phyloP scores from a whole-genome alignment of 2,888 invertebrate species.

The Apomyelois bistriatella region DNA sequence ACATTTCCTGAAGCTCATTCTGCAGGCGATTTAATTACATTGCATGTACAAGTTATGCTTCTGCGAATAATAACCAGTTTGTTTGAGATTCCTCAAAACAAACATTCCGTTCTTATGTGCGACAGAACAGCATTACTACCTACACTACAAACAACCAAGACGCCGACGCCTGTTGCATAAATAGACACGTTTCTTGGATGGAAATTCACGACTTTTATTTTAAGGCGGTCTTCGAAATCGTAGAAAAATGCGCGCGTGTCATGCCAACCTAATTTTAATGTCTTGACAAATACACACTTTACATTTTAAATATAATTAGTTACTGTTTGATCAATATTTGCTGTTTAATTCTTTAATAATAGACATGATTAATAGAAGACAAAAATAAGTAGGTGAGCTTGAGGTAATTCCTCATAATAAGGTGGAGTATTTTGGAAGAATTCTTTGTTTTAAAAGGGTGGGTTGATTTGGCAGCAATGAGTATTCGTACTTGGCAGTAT shows the following conservation, averaged over 20 bases:
- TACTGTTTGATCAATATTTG: not conserved
- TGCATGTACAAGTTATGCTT: constrained; percentile 50
- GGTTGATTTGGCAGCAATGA: constrained; percentile 3
- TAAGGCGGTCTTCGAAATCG: constrained; percentile 42
- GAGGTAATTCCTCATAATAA: not conserved
- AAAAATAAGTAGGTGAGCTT: not conserved
- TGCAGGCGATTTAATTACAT: constrained; percentile 40
- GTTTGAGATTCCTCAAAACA: constrained; percentile 72
- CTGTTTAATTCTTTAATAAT: not conserved
- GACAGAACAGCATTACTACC: constrained; percentile 61
- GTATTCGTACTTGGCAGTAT: not conserved
- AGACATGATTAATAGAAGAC: not conserved
- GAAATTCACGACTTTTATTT: constrained; percentile 63
- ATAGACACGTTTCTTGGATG: constrained; percentile 70
- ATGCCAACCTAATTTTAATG: constrained; percentile 39
- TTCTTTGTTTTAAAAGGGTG: constrained; percentile 1
- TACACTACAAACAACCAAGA: constrained; percentile 50
- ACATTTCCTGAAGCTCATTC: constrained; percentile 42
- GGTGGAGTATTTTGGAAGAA: not conserved
- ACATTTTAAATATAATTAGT: no score
- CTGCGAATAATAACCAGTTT: constrained; percentile 63
- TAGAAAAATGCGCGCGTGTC: constrained; percentile 41
- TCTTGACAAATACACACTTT: constrained; percentile 37
- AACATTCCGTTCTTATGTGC: constrained; percentile 65
- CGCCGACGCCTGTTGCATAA: constrained; percentile 65